Percentiles rank a stretch among this genome's conserved stretches.
These are phyloP conservation scores for Nothobranchius kuhntae DNA, from an alignment of 2,113 vertebrate genomes.

Conservation along the genomic window DNA sequence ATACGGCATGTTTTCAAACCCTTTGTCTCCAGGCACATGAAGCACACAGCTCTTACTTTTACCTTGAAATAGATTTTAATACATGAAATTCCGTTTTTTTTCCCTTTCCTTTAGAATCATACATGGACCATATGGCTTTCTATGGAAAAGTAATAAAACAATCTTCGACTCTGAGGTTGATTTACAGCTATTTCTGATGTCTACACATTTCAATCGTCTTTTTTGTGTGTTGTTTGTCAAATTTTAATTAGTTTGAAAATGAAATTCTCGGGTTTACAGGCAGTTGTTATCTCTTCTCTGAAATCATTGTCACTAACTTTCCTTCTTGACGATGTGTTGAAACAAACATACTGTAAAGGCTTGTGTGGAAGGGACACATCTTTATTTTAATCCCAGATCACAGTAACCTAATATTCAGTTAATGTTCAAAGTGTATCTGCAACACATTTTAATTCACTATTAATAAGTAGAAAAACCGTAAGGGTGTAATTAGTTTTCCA, in stretches of 20 bases:
- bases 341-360: neutral
- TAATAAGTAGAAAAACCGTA: neutral
- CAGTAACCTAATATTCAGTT: neutral
- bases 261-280: neutral
- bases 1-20: neutral
- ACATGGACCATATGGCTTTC: too few relatives aligned
- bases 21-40: neutral
- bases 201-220: too few relatives aligned
- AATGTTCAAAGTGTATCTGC: neutral
- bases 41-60: too few relatives aligned
- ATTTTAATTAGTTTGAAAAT: neutral
- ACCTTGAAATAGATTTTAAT: too few relatives aligned
- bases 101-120: too few relatives aligned
- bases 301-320: neutral
- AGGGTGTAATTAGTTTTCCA: neutral
- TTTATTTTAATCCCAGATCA: neutral
- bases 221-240: neutral
- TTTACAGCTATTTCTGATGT: too few relatives aligned
- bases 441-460: neutral
- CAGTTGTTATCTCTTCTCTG: neutral
- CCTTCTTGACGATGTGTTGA: neutral
- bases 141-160: too few relatives aligned
- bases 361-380: neutral
- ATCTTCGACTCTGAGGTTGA: too few relatives aligned
- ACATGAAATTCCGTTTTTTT: too few relatives aligned